Base-by-base conservation (phyloP, 2,797 vertebrate genomes). In the Oryzias sinensis region DNA sequence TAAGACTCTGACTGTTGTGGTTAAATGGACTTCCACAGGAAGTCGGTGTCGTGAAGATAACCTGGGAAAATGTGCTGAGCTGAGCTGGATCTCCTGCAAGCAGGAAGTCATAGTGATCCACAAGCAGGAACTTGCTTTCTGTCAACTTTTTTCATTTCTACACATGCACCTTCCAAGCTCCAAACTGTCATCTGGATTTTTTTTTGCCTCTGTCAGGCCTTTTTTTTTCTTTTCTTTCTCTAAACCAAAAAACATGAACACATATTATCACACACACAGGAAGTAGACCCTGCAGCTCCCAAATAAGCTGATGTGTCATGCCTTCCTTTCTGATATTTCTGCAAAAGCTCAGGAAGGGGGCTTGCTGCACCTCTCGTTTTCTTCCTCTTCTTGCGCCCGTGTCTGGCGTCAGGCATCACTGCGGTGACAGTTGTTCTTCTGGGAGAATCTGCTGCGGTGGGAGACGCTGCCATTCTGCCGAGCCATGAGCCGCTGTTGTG, bases 221-320 rank as follows among this genome's bases (percentile, higher is more conserved):
- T 18, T 81, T 90, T 91, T 88, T 65, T 25, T 56, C 63, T 73
- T 37, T 37, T 37, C 9, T 37, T 9, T 27, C 27, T 27, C 33
- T 37, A 37, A 37, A 37, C 79, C 83, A 78, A 73, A 74, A 84
- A 66, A 65, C 65, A 76, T 59, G 68, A 58, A 66, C 62, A 53
- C 54, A 54, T 44, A 14, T 37, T 24, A 49, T 62, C 62, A 41
- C 59, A 72, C 59, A 62, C 62, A 80, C 60, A 82, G 91, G 90
- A 91, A 91, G 63, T 4, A 5, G 84, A 84, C 70, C 18, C 64
- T 82, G 76, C 52, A 51, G 40, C 80, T 85, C 85, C 74, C 56
- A 85, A 88, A 86, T 89, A 95, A 92, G 88, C 85, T 93, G 92
- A 93, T 90, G 83, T 91, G 91, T 94, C 76, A 93, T 94, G 92